These are phyloP conservation scores for Trichacis sp. DNA, from an alignment of 2,888 invertebrate species.

Conservation along the genomic window DNA sequence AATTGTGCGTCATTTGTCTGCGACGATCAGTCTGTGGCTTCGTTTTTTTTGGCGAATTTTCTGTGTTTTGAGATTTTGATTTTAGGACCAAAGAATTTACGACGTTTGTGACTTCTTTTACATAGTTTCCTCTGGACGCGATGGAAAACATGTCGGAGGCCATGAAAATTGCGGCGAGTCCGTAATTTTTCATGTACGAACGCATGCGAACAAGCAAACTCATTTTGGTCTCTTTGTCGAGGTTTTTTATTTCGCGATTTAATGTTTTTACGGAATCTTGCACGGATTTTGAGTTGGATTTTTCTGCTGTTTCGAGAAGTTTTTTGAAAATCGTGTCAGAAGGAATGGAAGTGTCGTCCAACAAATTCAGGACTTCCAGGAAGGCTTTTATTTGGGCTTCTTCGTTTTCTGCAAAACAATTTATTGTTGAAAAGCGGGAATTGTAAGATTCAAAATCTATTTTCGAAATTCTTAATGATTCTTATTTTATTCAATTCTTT, in stretches of 20 bases:
- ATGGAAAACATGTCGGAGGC: neutral
- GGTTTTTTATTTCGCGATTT: neutral
- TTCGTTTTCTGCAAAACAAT: neutral
- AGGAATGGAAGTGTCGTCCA: neutral
- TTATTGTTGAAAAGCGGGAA: no score
- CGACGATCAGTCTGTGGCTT: no score
- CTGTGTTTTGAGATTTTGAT: neutral
- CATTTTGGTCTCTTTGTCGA: neutral
- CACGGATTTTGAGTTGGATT: neutral
- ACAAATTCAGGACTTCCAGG: neutral
- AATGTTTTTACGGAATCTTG: neutral
- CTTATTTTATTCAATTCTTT: no score
- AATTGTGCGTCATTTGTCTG: no score
- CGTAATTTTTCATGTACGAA: neutral
- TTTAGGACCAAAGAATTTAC: neutral
- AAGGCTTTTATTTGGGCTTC: neutral
- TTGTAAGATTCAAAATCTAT: no score
- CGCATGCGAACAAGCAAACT: neutral
- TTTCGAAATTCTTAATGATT: no score
- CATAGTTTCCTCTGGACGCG: neutral
- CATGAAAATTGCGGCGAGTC: neutral
- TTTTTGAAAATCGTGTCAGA: neutral
- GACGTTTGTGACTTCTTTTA: neutral
- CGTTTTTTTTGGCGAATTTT: no score
- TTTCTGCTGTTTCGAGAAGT: neutral